These are phyloP conservation scores for Platygyra sinensis DNA, from an alignment of 64 coral and sea anemone genomes.

Conservation along the genomic window DNA sequence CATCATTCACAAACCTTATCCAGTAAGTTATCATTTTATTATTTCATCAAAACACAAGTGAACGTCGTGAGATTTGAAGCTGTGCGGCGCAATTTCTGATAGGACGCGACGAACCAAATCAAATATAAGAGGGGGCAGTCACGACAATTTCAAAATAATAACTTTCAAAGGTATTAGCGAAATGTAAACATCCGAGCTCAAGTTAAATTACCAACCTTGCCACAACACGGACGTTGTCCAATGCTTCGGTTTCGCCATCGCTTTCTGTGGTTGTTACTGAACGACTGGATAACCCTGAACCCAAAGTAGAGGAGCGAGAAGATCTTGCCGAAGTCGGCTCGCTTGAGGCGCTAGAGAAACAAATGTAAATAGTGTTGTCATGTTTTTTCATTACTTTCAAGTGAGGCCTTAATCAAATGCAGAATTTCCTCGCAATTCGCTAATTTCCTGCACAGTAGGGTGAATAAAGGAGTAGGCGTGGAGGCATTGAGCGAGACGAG, in stretches of 20 bases:
- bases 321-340: slow-evolving; percentile 39
- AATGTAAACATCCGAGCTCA: not conserved
- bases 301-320: slow-evolving; percentile 39
- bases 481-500: not conserved
- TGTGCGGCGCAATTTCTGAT: not conserved
- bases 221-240: slow-evolving; percentile 77
- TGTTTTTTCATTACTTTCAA: not conserved
- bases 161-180: not conserved
- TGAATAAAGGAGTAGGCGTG: slow-evolving; percentile 10
- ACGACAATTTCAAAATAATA: not conserved
- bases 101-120: not conserved
- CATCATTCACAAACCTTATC: not conserved
- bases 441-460: slow-evolving; percentile 1
- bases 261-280: slow-evolving; percentile 63
- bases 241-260: slow-evolving; percentile 55
- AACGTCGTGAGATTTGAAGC: not conserved
- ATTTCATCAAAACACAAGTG: not conserved
- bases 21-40: not conserved
- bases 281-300: slow-evolving; percentile 47
- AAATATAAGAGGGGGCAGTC: not conserved
- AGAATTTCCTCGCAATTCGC: not conserved
- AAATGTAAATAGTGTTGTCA: slow-evolving; percentile 13
- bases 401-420: not conserved
- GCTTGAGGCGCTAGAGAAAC: slow-evolving; percentile 9
- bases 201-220: slow-evolving; percentile 57